A percentile compares a stretch with the other conserved stretches of the same genome.
Evolutionary conservation across 2,113 vertebrate species (phyloP).

Genomic region (Lagopus leucura): DNA sequence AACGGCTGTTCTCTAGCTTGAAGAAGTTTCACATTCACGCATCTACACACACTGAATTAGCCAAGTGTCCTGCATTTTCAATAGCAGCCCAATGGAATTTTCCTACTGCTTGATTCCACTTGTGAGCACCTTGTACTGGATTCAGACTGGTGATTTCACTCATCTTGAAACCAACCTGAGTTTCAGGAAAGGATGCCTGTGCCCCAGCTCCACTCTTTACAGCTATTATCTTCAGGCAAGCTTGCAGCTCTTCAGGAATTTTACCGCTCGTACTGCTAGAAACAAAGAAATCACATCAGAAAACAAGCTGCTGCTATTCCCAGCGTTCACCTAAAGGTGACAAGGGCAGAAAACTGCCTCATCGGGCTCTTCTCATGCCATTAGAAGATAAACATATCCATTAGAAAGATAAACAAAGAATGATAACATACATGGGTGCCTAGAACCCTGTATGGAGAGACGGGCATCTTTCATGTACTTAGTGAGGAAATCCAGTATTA

Average conservation of each 20-base stretch:
- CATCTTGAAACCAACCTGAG: neutral
- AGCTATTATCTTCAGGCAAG: neutral
- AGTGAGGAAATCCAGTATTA: neutral
- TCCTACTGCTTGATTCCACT: neutral
- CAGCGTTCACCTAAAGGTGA: neutral
- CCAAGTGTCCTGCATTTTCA: neutral
- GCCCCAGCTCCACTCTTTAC: neutral
- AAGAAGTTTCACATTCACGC: neutral
- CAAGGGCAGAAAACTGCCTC: neutral
- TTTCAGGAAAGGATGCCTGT: neutral
- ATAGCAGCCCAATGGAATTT: neutral
- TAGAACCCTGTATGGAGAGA: neutral
- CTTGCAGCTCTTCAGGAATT: neutral
- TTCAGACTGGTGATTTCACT: neutral
- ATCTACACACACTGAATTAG: neutral
- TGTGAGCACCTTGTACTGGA: neutral
- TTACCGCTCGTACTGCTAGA: neutral
- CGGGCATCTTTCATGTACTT: neutral
- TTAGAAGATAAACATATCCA: too few species aligned
- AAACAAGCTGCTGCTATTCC: neutral
- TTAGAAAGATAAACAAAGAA: neutral
- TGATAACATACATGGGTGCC: neutral
- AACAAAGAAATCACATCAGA: neutral
- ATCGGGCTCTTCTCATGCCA: neutral
- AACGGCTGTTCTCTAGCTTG: neutral